Evolutionary conservation across 2,888 invertebrate species (phyloP).

Genomic region (Himalopsyche japonica): DNA sequence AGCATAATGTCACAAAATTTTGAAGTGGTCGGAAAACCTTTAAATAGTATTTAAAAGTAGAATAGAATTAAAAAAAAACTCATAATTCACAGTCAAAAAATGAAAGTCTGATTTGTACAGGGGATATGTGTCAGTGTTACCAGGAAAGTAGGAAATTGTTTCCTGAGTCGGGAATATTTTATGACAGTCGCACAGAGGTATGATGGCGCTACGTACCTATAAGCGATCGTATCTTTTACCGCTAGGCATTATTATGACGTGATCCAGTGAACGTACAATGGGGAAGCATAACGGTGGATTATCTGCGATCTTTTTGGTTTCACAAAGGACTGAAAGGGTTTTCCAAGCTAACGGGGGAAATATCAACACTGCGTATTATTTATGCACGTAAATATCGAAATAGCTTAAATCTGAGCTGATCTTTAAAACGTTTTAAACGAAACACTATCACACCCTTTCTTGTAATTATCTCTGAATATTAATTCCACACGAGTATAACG

Average conservation of each 20-base stretch:
- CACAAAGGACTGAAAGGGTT: not conserved
- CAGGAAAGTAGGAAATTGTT: not conserved
- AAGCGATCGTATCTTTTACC: not conserved
- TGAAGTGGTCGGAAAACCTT: too few species aligned
- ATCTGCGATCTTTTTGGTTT: not conserved
- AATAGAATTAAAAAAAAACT: too few species aligned
- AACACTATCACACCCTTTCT: too few species aligned
- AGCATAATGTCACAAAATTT: too few species aligned
- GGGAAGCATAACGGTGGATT: not conserved
- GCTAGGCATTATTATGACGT: not conserved
- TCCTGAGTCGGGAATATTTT: not conserved
- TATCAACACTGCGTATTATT: not conserved
- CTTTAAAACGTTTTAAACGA: too few species aligned
- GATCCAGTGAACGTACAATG: not conserved
- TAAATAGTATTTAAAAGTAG: too few species aligned
- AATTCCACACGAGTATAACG: too few species aligned
- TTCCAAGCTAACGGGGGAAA: not conserved
- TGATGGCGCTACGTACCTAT: not conserved
- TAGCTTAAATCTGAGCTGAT: too few species aligned
- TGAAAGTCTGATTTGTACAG: not conserved
- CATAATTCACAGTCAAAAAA: too few species aligned
- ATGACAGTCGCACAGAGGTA: not conserved
- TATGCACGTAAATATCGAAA: not conserved
- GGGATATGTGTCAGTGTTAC: not conserved
- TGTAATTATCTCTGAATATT: too few species aligned